phyloP scores from a whole-genome alignment of 2,113 vertebrate species.

The Scomber japonicus region DNA sequence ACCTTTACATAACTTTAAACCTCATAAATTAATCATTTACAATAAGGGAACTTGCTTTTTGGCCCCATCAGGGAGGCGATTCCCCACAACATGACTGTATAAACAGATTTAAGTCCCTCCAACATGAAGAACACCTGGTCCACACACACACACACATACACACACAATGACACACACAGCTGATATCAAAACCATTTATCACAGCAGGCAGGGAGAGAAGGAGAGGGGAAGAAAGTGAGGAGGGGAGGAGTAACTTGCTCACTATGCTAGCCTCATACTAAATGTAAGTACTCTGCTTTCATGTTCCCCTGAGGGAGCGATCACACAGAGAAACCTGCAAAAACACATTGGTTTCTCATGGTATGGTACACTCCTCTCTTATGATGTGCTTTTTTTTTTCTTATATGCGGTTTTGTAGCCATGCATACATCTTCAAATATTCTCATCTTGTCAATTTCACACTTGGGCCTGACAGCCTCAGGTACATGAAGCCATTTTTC shows the following conservation, averaged over 20 bases:
- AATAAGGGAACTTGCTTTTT: too few relatives aligned
- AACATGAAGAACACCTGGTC: too few relatives aligned
- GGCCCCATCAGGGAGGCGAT: too few relatives aligned
- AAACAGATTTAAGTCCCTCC: too few relatives aligned
- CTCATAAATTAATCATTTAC: too few relatives aligned
- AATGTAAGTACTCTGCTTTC: slow-evolving; percentile 41
- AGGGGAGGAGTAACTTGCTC: slow-evolving; percentile 46
- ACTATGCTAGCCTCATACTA: slow-evolving; percentile 40
- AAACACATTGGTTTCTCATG: slow-evolving; percentile 36
- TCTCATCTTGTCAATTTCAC: slow-evolving; percentile 61
- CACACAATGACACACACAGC: slow-evolving; percentile 20
- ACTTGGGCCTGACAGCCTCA: slow-evolving; percentile 30
- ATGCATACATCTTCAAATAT: slow-evolving; percentile 54
- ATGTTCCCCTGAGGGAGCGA: slow-evolving; percentile 42
- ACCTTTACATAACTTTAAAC: too few relatives aligned
- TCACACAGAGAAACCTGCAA: slow-evolving; percentile 40
- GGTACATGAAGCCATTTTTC: slow-evolving; percentile 33
- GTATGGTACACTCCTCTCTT: slow-evolving; percentile 26
- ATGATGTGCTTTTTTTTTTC: slow-evolving; percentile 34
- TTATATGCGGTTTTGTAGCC: slow-evolving; percentile 21
- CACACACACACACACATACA: slow-evolving; percentile 35
- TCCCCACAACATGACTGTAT: too few relatives aligned
- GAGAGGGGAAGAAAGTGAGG: slow-evolving; percentile 36
- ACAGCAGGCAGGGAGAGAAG: slow-evolving; percentile 59
- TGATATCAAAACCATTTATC: slow-evolving; percentile 80